phyloP scores from a whole-genome alignment of 2,113 vertebrate species.

The Empidonax traillii region DNA sequence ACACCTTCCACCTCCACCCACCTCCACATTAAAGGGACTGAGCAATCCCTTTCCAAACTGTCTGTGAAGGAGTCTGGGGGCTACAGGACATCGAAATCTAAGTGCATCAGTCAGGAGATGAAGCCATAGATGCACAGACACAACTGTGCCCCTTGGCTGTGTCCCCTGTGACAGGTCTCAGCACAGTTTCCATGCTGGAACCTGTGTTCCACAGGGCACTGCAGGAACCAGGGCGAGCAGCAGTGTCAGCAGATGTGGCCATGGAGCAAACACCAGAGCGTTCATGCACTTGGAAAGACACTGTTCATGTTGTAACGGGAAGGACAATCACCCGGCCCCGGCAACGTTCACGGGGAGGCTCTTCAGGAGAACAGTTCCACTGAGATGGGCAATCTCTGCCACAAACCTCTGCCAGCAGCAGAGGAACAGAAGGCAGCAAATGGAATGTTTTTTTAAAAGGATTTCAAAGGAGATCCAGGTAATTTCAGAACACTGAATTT shows the following conservation, averaged over 20 bases:
- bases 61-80: neutral
- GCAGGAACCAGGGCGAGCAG: neutral
- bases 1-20: neutral
- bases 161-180: neutral
- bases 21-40: neutral
- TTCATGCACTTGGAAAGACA: neutral
- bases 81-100: neutral
- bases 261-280: neutral
- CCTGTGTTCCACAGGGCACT: neutral
- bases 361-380: neutral
- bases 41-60: neutral
- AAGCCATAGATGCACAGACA: neutral
- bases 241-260: neutral
- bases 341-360: neutral
- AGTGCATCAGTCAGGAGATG: neutral
- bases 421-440: conserved; percentile 19
- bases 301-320: neutral
- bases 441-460: neutral
- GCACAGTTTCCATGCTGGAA: neutral
- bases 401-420: neutral
- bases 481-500: conserved; percentile 11
- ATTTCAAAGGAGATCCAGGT: conserved; percentile 23
- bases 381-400: neutral
- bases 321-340: neutral
- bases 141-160: neutral